These are phyloP conservation scores for Drosophila melanosoma DNA, from an alignment of 2,888 invertebrate species.

Conservation along the genomic window DNA sequence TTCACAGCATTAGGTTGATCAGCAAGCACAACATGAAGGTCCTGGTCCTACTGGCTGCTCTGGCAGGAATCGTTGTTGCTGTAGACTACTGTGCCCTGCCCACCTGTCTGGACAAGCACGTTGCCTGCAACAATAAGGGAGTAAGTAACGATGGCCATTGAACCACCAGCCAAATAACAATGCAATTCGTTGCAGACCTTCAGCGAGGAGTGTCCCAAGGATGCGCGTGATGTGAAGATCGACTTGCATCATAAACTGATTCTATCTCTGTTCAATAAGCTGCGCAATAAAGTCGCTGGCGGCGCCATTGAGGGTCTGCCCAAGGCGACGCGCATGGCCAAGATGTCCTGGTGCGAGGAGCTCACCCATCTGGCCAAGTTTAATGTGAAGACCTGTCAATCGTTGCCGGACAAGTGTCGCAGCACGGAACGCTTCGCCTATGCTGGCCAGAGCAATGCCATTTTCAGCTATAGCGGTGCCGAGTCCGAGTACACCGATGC, in stretches of 20 bases:
- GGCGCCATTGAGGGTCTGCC: conserved; percentile 50
- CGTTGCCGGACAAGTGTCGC: conserved; percentile 63
- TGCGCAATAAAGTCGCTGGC: conserved; percentile 65
- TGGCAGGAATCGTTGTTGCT: conserved; percentile 32
- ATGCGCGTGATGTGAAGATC: conserved; percentile 48
- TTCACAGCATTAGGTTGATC: neutral
- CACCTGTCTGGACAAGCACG: conserved; percentile 66
- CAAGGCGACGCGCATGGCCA: conserved; percentile 69
- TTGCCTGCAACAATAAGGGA: conserved; percentile 70
- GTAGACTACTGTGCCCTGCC: conserved; percentile 66
- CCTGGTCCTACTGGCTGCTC: conserved; percentile 25
- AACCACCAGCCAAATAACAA: neutral
- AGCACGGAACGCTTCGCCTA: conserved; percentile 66
- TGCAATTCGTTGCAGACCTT: conserved; percentile 42
- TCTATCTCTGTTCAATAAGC: conserved; percentile 56
- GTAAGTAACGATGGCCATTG: conserved; percentile 25
- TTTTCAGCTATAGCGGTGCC: conserved; percentile 66
- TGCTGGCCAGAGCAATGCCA: conserved; percentile 66
- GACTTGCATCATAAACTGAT: conserved; percentile 56
- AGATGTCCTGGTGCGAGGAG: conserved; percentile 71
- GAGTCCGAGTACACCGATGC: conserved; percentile 66
- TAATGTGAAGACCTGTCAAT: conserved; percentile 67
- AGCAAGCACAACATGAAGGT: conserved; percentile 30
- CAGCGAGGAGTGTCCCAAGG: conserved; percentile 53
- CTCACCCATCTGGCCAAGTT: conserved; percentile 57